Percentiles rank a stretch among this genome's conserved stretches.
Conservation (phyloP, 2,113 vertebrate genomes). For the Colistium nudipinnis region DNA sequence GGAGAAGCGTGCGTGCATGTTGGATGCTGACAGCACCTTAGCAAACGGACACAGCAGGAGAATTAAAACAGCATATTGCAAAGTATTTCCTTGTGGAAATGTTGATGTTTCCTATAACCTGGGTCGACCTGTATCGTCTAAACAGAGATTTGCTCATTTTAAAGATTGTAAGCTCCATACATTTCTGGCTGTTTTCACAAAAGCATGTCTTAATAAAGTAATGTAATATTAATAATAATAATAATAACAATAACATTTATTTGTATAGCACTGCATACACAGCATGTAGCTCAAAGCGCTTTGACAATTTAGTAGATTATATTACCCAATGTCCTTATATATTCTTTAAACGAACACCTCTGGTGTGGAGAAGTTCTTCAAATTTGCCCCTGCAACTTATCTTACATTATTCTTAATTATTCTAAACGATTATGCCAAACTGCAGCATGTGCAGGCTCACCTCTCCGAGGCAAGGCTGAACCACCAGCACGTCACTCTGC, state of each 20-base stretch:
- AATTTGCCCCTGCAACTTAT: neutral
- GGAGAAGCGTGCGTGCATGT: constrained; percentile 86
- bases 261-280: no score
- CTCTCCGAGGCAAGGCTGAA: constrained; percentile 69
- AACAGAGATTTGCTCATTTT: no score
- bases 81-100: neutral
- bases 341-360: no score
- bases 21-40: constrained; percentile 83
- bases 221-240: no score
- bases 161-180: no score
- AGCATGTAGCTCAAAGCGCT: no score
- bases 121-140: no score
- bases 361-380: no score
- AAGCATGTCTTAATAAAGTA: neutral
- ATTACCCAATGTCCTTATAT: neutral
- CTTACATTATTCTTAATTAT: neutral
- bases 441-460: constrained; percentile 27
- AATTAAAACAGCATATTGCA: neutral
- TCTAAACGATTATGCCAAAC: neutral
- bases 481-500: constrained; percentile 58
- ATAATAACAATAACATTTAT: no score
- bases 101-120: neutral
- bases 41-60: neutral
- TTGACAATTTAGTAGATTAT: no score
- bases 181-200: no score